These are phyloP conservation scores for Strix aluco DNA, from an alignment of 2,113 vertebrate species.

Conservation along the genomic window DNA sequence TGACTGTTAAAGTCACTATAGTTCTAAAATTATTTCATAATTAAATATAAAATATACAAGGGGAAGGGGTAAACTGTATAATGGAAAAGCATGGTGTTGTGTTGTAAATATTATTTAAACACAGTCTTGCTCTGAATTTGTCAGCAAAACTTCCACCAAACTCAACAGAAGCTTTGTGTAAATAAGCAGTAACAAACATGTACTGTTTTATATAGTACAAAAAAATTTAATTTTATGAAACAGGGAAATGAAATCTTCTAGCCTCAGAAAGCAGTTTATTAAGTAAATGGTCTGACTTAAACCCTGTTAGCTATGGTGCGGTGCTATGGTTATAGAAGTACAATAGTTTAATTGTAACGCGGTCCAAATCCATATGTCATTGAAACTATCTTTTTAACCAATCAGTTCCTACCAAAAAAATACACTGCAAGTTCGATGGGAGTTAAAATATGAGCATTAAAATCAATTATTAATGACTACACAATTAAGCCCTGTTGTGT, in stretches of 20 bases:
- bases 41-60: not conserved
- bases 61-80: not conserved
- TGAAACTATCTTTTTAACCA: not conserved
- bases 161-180: not conserved
- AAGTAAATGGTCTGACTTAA: not conserved
- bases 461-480: not conserved
- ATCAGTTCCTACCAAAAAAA: not conserved
- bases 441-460: not conserved
- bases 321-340: not conserved
- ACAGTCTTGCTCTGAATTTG: not conserved
- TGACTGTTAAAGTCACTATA: not conserved
- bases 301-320: not conserved
- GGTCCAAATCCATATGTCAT: not conserved
- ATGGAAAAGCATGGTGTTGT: not conserved
- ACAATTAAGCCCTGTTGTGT: not conserved
- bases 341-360: not conserved
- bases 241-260: not conserved
- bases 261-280: not conserved
- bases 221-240: not conserved
- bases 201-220: not conserved
- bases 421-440: not conserved
- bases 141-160: not conserved
- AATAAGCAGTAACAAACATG: not conserved
- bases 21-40: not conserved
- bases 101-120: not conserved